These are phyloP conservation scores for Clostera curtula DNA, from an alignment of 2,888 invertebrate genomes.

Conservation along the genomic window DNA sequence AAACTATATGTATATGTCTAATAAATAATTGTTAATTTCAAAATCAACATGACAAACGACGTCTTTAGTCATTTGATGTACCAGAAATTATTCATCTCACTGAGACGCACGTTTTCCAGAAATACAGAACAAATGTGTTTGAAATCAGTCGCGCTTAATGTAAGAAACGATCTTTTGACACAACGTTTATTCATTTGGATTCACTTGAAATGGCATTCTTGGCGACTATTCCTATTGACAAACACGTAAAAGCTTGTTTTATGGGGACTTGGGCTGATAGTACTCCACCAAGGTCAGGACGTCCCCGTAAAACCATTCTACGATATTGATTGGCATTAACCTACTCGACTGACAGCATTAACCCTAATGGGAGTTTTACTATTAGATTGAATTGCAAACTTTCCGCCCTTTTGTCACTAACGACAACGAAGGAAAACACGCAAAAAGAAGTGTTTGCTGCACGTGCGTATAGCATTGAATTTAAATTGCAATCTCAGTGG, in stretches of 20 bases:
- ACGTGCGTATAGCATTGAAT: constrained; percentile 10
- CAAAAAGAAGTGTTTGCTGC: constrained; percentile 9
- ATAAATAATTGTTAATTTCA: too few species aligned
- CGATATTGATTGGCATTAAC: constrained; percentile 18
- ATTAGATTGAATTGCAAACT: too few species aligned
- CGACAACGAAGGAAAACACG: constrained; percentile 9
- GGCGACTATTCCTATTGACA: constrained; percentile 11
- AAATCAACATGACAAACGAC: too few species aligned
- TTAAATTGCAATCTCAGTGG: constrained; percentile 12
- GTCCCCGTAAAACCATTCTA: constrained; percentile 16
- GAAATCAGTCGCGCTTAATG: too few species aligned
- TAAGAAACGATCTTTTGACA: too few species aligned
- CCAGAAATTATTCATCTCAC: too few species aligned
- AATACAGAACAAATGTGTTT: too few species aligned
- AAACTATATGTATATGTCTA: too few species aligned
- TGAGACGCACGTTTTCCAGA: too few species aligned
- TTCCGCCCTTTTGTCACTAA: constrained; percentile 16
- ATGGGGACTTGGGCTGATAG: constrained; percentile 13
- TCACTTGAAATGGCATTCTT: too few species aligned
- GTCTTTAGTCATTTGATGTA: too few species aligned
- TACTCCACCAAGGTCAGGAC: constrained; percentile 14
- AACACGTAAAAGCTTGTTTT: constrained; percentile 16
- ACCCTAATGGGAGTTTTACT: constrained; percentile 2
- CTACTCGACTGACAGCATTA: constrained; percentile 3
- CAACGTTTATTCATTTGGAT: too few species aligned